A percentile compares a stretch with the other conserved stretches of the same genome.
Evolutionary conservation across 64 coral and sea anemone species (phyloP).

Genomic region (Porites australiensis): DNA sequence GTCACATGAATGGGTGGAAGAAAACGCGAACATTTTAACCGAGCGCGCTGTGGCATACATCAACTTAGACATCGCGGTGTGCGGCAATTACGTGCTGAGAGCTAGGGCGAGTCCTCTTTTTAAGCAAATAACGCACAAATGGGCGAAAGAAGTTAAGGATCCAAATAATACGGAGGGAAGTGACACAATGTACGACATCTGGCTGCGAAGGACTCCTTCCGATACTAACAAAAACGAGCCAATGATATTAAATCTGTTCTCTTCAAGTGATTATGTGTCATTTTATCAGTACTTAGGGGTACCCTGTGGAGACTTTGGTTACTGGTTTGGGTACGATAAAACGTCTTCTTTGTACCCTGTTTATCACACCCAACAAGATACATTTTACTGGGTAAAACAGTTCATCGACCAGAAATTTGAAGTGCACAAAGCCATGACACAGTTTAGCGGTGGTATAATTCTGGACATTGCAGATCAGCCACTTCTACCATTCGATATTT

Average conservation of each 20-base stretch:
- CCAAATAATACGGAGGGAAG: conserved; percentile 17
- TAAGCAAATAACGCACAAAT: conserved; percentile 60
- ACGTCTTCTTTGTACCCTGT: conserved; percentile 71
- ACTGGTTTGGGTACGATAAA: conserved; percentile 59
- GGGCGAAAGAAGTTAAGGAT: conserved; percentile 55
- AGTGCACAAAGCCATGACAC: conserved; percentile 71
- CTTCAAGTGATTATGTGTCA: conserved; percentile 72
- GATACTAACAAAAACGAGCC: conserved; percentile 51
- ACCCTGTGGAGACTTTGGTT: conserved; percentile 57
- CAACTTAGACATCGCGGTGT: conserved; percentile 78
- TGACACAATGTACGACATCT: conserved; percentile 75
- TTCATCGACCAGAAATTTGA: conserved; percentile 87
- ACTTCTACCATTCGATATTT: conserved; percentile 73
- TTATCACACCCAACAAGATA: conserved; percentile 96
- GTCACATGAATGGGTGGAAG: conserved; percentile 84
- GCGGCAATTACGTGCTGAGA: conserved; percentile 78
- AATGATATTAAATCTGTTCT: conserved; percentile 65
- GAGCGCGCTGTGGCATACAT: conserved; percentile 81
- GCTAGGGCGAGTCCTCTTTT: conserved; percentile 75
- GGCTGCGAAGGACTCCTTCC: conserved; percentile 50
- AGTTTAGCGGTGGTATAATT: conserved; percentile 76
- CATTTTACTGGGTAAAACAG: conserved; percentile 84
- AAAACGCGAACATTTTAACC: conserved; percentile 73
- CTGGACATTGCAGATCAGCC: conserved; percentile 81
- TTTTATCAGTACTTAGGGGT: conserved; percentile 76